Evolutionary conservation across 2,113 vertebrate genomes (phyloP).

Genomic region (Nothocercus nigrocapillus): DNA sequence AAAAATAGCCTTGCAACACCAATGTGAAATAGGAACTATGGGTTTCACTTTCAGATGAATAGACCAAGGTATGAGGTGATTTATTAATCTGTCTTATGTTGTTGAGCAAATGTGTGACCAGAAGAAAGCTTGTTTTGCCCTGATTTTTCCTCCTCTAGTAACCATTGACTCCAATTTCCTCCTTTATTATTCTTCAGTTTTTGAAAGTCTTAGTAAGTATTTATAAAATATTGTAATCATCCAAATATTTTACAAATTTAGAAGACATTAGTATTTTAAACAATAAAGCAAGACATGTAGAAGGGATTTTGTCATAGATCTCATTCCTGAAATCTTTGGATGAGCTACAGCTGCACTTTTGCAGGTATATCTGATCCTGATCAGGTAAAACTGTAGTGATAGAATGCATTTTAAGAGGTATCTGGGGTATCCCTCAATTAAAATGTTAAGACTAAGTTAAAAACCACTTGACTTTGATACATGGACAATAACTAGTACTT

Average conservation of each 20-base stretch:
- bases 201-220: background rate
- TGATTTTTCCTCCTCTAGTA: background rate
- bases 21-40: background rate
- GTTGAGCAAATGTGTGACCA: background rate
- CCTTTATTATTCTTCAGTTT: background rate
- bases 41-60: background rate
- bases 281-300: background rate
- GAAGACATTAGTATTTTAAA: conserved; percentile 1
- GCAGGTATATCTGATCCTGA: background rate
- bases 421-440: background rate
- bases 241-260: background rate
- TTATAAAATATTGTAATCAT: background rate
- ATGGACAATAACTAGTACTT: background rate
- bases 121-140: background rate
- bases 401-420: background rate
- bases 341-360: background rate
- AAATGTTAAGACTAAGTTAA: background rate
- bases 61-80: background rate
- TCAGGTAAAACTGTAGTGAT: background rate
- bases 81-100: background rate
- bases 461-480: background rate
- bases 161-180: background rate
- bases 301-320: background rate
- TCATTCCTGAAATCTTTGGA: background rate
- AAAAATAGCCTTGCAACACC: background rate